Conservation (phyloP, 2,113 vertebrate genomes). For the Lepisosteus oculatus region DNA sequence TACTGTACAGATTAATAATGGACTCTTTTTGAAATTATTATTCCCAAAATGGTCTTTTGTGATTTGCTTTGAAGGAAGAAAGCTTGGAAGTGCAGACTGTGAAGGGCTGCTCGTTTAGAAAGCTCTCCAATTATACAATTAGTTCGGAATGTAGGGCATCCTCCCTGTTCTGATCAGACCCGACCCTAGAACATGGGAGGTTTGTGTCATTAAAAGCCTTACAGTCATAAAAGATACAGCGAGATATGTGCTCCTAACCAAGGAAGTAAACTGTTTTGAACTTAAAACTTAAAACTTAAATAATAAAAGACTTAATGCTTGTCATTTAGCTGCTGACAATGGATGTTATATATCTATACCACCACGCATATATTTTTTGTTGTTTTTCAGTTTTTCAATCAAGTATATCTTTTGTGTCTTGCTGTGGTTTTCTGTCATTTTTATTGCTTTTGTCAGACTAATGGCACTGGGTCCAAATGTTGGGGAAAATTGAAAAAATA, state of each 20-base stretch:
- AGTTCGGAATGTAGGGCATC: conserved; percentile 77
- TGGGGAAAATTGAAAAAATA: background rate
- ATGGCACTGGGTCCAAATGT: conserved; percentile 24
- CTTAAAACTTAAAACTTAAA: conserved; percentile 9
- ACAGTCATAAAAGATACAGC: conserved; percentile 17
- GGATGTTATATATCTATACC: conserved; percentile 21
- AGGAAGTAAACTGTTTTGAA: background rate
- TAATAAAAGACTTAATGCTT: conserved; percentile 34
- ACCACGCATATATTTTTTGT: conserved; percentile 37
- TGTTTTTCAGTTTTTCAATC: conserved; percentile 28
- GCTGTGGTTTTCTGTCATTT: background rate
- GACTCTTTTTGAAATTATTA: conserved; percentile 68
- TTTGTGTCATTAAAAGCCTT: conserved; percentile 7
- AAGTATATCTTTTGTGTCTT: conserved; percentile 12
- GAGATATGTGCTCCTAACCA: conserved; percentile 5
- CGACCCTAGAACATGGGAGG: conserved; percentile 54
- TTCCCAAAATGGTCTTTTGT: conserved; percentile 78
- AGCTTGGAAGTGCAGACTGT: conserved; percentile 47
- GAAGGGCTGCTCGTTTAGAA: conserved; percentile 68
- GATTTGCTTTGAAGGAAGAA: conserved; percentile 68
- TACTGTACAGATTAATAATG: conserved; percentile 63
- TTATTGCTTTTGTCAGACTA: conserved; percentile 17
- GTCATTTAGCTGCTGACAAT: conserved; percentile 40
- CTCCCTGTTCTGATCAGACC: conserved; percentile 53
- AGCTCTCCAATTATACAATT: conserved; percentile 79